Base-by-base conservation (phyloP, 1,140 invertebrate species). In the Bombus soroeensis region DNA sequence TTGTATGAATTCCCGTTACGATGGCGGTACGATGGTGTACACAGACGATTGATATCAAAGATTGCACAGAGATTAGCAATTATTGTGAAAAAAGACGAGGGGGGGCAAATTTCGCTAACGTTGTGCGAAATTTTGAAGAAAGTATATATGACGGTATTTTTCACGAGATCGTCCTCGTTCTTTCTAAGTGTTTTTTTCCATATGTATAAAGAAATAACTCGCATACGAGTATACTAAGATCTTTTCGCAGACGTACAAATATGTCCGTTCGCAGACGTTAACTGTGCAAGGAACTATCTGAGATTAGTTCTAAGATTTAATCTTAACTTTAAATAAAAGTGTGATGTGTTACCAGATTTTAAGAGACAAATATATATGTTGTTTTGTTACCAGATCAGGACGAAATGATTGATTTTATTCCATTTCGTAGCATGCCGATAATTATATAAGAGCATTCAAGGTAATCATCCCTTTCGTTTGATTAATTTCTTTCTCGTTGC, bases 331-430 rank as follows among this genome's bases (percentile, higher is more conserved):
- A 8, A 81, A 47, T 32, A 72, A 39, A 57, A 32, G 25, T 64
- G 70, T 75, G 71, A 37, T 53, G 39, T 64, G 71, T 82, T 82
- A 82, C 25, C 71, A 64, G 71, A 12, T 74, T 74, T 75, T 74
- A 64, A 82, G 70, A 71, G n/a, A 74, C 70, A 81, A 82, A 82
- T 82, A 74, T 82, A 74, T 82, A 82, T 75, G 59, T 22, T 74
- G 53, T 82, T 82, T 83, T 83, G 72, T 83, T 75, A 62, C 57
- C 10, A 75, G 41, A 75, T 6, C 53, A 32, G 22, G 22, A 3
- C 3, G 71, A 8, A 32, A 18, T 25, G n/a, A 53, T 81, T 74
- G 41, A 74, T 62, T 71, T 13, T 10, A 71, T 41, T 77, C 37
- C 57, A 41, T 12, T 39, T 59, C 34, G 34, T 37, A 12, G 66